A percentile compares a stretch with the other conserved stretches of the same genome.
Evolutionary conservation across 2,888 invertebrate genomes (phyloP).

Genomic region (Choreutis nemorana): DNA sequence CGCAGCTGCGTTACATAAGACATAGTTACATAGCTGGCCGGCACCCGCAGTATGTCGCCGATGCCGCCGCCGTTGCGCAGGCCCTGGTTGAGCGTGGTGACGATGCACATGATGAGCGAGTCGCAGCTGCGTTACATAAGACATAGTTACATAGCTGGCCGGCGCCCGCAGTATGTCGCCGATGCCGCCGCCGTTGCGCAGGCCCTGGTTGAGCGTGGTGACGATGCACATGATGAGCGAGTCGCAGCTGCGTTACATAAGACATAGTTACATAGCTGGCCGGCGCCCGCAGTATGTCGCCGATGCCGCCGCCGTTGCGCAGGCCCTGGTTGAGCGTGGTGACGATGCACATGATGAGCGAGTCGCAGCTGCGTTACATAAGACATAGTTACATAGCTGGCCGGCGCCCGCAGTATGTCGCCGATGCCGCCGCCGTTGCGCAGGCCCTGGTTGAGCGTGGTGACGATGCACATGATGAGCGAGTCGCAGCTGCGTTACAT

Average conservation of each 20-base stretch:
- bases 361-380: no score
- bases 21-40: slow-evolving; percentile 90
- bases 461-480: slow-evolving; percentile 97
- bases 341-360: slow-evolving; percentile 97
- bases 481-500: no score
- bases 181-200: slow-evolving; percentile 98
- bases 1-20: no score
- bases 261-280: slow-evolving; percentile 91
- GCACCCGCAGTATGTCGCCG: slow-evolving; percentile 96
- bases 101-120: slow-evolving; percentile 98
- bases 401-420: slow-evolving; percentile 96
- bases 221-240: slow-evolving; percentile 99
- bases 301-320: slow-evolving; percentile 98
- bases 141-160: slow-evolving; percentile 88
- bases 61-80: slow-evolving; percentile 98
- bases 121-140: no score
- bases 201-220: slow-evolving; percentile 96
- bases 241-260: no score
- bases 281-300: slow-evolving; percentile 96
- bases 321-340: slow-evolving; percentile 98
- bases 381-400: slow-evolving; percentile 89
- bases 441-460: slow-evolving; percentile 96
- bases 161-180: slow-evolving; percentile 98
- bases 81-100: slow-evolving; percentile 98
- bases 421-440: slow-evolving; percentile 99